Evolutionary conservation across 2,888 invertebrate species (phyloP).

Genomic region (Cosmia trapezina): DNA sequence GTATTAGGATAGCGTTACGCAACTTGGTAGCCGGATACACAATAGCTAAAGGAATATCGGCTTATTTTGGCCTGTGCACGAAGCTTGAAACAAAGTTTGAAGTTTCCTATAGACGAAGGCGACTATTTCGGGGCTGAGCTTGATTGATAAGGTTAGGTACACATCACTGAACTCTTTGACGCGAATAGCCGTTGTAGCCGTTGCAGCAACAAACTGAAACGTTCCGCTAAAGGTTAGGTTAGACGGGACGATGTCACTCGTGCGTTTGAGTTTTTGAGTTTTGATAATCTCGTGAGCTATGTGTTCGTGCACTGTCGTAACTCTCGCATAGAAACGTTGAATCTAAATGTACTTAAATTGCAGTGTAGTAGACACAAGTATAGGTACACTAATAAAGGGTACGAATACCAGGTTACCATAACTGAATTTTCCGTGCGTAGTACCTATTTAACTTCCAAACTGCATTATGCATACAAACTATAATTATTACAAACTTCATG

Average conservation of each 20-base stretch:
- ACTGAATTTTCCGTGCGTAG: background rate
- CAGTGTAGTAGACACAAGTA: background rate
- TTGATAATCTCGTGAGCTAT: background rate
- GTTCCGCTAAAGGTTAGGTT: conserved; percentile 19
- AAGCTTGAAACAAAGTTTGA: conserved; percentile 22
- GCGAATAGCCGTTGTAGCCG: conserved; percentile 1
- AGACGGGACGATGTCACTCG: background rate
- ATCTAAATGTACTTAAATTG: background rate
- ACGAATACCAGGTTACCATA: background rate
- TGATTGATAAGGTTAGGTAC: conserved; percentile 50
- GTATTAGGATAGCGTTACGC: too few species aligned
- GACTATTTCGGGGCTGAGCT: conserved; percentile 29
- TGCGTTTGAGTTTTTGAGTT: too few species aligned
- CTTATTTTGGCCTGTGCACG: background rate
- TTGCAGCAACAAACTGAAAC: conserved; percentile 15
- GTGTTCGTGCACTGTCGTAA: background rate
- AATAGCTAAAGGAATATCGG: background rate
- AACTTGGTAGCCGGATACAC: background rate
- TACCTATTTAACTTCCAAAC: background rate
- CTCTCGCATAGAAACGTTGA: background rate
- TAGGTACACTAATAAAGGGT: background rate
- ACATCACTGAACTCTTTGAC: conserved; percentile 41
- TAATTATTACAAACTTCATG: background rate
- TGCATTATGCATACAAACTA: conserved; percentile 9
- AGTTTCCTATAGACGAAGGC: conserved; percentile 18